A percentile compares a stretch with the other conserved stretches of the same genome.
These are phyloP conservation scores for Leucopsar rothschildi DNA, from an alignment of 2,113 vertebrate genomes.

Conservation along the genomic window DNA sequence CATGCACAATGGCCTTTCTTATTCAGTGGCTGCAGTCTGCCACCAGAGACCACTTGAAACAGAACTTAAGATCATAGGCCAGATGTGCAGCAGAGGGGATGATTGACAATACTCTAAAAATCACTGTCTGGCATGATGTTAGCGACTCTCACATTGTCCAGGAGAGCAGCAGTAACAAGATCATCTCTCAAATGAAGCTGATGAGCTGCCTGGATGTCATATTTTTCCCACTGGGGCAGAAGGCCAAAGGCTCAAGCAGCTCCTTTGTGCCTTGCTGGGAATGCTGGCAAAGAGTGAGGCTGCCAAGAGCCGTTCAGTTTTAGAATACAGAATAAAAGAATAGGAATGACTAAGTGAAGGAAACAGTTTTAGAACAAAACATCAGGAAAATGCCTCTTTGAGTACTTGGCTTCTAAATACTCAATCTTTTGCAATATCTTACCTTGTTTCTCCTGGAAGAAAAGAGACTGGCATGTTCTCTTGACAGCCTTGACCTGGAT, in stretches of 20 bases:
- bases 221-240: not conserved
- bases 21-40: not conserved
- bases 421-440: not conserved
- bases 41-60: not conserved
- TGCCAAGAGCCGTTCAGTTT: not conserved
- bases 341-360: not conserved
- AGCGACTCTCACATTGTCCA: not conserved
- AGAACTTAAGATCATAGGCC: not conserved
- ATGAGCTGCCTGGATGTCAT: not conserved
- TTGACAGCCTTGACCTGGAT: conserved; percentile 90
- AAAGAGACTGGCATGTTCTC: conserved; percentile 88
- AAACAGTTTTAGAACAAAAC: not conserved
- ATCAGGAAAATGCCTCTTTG: not conserved
- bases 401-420: not conserved
- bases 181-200: not conserved
- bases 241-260: not conserved
- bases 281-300: not conserved
- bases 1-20: not conserved
- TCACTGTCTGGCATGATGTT: not conserved
- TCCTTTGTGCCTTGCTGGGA: not conserved
- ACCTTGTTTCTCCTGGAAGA: conserved; percentile 96
- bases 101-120: not conserved
- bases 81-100: not conserved
- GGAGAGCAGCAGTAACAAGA: not conserved
- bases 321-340: not conserved